Evolutionary conservation across 1,140 invertebrate species (phyloP).

Genomic region (Whitmania pigra): DNA sequence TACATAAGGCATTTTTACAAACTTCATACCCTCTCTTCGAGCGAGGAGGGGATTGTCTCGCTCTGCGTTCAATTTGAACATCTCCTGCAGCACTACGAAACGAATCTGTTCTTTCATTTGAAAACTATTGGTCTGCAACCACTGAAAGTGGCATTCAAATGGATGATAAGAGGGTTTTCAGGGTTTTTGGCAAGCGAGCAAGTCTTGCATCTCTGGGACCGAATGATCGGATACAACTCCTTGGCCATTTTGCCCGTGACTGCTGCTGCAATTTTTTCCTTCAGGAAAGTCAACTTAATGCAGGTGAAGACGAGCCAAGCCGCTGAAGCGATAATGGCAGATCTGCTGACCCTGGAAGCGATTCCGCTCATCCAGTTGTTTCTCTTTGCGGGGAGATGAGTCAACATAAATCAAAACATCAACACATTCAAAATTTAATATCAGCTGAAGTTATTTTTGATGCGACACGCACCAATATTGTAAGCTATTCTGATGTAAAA

Average conservation of each 20-base stretch:
- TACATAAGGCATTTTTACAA: slow-evolving; percentile 81
- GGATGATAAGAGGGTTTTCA: slow-evolving; percentile 86
- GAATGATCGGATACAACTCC: slow-evolving; percentile 78
- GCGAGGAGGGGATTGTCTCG: slow-evolving; percentile 50
- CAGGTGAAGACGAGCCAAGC: slow-evolving; percentile 69
- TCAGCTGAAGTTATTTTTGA: background rate
- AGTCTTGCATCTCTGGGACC: slow-evolving; percentile 77
- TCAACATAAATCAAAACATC: slow-evolving; percentile 5
- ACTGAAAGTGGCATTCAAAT: slow-evolving; percentile 80
- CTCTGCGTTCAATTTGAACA: slow-evolving; percentile 66
- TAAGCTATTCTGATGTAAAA: too few species aligned
- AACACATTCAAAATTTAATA: background rate
- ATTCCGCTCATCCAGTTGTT: slow-evolving; percentile 61
- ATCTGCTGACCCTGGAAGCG: slow-evolving; percentile 75
- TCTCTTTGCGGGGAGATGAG: slow-evolving; percentile 31
- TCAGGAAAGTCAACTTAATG: slow-evolving; percentile 78
- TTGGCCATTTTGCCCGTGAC: slow-evolving; percentile 73
- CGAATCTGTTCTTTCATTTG: slow-evolving; percentile 77
- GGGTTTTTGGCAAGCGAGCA: slow-evolving; percentile 83
- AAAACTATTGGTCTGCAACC: slow-evolving; percentile 72
- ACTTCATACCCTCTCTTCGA: slow-evolving; percentile 75
- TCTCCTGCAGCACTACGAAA: slow-evolving; percentile 76
- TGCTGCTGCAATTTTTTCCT: slow-evolving; percentile 75
- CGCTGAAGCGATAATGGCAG: slow-evolving; percentile 74
- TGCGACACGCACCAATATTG: too few species aligned